Evolutionary conservation across 2,888 invertebrate genomes (phyloP), one percentile per base, ranked within the genome.

Genomic region (Ochropacha duplaris): DNA sequence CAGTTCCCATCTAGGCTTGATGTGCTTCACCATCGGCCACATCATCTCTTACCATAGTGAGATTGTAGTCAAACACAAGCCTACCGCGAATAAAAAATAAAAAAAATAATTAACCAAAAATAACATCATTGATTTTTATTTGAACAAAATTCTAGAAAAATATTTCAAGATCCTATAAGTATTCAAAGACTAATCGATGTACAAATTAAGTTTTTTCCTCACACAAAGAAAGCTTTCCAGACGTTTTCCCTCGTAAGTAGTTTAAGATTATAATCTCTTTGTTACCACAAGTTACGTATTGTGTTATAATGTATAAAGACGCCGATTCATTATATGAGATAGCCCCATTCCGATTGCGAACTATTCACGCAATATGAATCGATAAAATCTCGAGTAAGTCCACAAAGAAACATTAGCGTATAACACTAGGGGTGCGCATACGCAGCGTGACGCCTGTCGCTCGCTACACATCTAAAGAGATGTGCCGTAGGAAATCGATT

Each of bases 381-480:
- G 62, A 65, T 69, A 65, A 56, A 56, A 61, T 62, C 62, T 66
- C 54, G 61, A 66, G 61, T 62, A 59, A 58, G 58, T 50, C 62
- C 65, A 52, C 52, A 34, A 66, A 61, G 62, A 67, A 67, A 69
- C 67, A 76, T 69, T 68, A 69, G 61, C 65, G 68, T 62, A 66
- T 76, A 82, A 68, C 85, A 71, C 78, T 80, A 76, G 83, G 86
- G 85, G 83, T 82, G 84, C 84, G 78, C 76, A 57, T 19, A 65
- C 88, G 69, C 90, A 79, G 84, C 90, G 71, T 83, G 88, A 76
- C 78, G 83, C 71, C 86, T 71, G 68, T 73, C 76, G 73, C 75
- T 75, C 61, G 74, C 75, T 75, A 61, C 59, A 74, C 74, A 64
- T 68, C 61, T 63, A 73, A 76, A 77, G 76, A 81, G 79, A 74